phyloP scores from a whole-genome alignment of 2,113 vertebrate species.

The Oncorhynchus tshawytscha region DNA sequence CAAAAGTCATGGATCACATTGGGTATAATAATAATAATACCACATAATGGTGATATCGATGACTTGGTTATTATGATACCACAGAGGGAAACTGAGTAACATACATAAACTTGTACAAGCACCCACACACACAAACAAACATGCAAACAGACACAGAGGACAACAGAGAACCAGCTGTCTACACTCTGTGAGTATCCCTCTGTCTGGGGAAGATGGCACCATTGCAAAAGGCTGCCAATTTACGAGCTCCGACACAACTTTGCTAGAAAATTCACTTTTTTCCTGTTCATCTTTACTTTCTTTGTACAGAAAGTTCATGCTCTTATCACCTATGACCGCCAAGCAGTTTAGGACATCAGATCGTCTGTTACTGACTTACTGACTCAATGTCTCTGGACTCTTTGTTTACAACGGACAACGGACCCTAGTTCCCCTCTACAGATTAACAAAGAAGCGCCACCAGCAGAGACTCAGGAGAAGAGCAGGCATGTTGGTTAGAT shows the following conservation, averaged over 20 bases:
- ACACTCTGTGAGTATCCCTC: constrained; percentile 20
- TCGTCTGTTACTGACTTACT: no score
- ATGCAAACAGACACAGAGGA: not conserved
- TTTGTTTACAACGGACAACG: not conserved
- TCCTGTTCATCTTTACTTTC: no score
- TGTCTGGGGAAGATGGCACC: constrained; percentile 5
- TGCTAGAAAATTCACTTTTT: constrained; percentile 66
- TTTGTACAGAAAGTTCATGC: no score
- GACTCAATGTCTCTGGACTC: no score
- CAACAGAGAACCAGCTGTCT: constrained; percentile 5
- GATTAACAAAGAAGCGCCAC: no score
- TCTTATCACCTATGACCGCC: no score
- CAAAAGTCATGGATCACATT: not conserved
- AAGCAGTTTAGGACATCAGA: no score
- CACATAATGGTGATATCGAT: no score
- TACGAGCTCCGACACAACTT: no score
- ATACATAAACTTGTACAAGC: not conserved
- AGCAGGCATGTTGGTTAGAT: not conserved
- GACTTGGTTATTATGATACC: no score
- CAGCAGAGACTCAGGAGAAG: constrained; percentile 11
- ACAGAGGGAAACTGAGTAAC: not conserved
- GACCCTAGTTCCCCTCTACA: constrained; percentile 4
- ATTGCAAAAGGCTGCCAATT: no score
- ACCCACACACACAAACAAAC: not conserved
- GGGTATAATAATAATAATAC: no score